These are phyloP conservation scores for Callimorpha dominula DNA, from an alignment of 2,888 invertebrate species.

Conservation along the genomic window DNA sequence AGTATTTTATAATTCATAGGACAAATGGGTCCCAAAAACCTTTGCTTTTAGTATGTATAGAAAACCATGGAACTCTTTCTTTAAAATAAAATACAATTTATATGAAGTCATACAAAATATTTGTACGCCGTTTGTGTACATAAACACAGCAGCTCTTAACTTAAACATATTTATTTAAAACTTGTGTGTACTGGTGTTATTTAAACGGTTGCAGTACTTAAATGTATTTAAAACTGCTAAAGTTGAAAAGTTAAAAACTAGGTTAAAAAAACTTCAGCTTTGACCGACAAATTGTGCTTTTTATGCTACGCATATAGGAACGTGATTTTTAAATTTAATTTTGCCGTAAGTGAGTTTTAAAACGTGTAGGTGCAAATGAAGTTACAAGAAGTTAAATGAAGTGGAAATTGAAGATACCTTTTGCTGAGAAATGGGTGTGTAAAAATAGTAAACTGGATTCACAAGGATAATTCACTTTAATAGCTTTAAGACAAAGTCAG, in stretches of 20 bases:
- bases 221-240: slow-evolving; percentile 36
- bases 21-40: too few relatives aligned
- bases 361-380: slow-evolving; percentile 6
- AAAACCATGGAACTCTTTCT: too few relatives aligned
- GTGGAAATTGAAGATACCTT: neutral
- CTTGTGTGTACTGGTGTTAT: slow-evolving; percentile 1
- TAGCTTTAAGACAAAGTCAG: too few relatives aligned
- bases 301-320: slow-evolving; percentile 25
- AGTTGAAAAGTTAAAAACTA: slow-evolving; percentile 32
- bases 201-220: slow-evolving; percentile 12
- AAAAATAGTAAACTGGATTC: neutral
- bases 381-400: neutral
- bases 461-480: neutral
- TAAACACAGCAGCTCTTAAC: neutral
- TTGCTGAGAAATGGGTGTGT: neutral
- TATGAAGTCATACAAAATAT: too few relatives aligned
- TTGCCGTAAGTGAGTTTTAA: slow-evolving; percentile 7
- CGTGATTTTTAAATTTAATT: slow-evolving; percentile 28
- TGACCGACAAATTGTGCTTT: slow-evolving; percentile 44
- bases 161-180: slow-evolving; percentile 1
- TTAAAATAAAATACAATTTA: too few relatives aligned
- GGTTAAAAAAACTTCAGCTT: slow-evolving; percentile 49
- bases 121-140: too few relatives aligned
- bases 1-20: too few relatives aligned
- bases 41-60: too few relatives aligned